phyloP scores from a whole-genome alignment of 1,140 invertebrate species.

The Drosophila kanapiae region DNA sequence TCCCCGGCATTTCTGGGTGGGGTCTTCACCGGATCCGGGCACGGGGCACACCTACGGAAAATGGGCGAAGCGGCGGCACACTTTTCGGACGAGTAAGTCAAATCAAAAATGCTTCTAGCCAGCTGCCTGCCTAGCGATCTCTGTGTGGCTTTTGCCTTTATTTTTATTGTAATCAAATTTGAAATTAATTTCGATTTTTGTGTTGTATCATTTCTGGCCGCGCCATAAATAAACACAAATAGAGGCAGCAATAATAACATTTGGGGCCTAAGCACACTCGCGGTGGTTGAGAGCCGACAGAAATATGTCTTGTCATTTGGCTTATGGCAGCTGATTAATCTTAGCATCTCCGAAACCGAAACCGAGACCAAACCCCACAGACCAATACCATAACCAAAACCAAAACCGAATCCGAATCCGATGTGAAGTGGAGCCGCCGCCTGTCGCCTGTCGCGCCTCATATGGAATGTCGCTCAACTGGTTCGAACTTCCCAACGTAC shows the following conservation, averaged over 20 bases:
- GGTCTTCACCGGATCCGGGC: slow-evolving; percentile 23
- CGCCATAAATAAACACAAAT: slow-evolving; percentile 75
- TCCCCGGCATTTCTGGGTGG: slow-evolving; percentile 62
- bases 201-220: slow-evolving; percentile 53
- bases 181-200: slow-evolving; percentile 73
- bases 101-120: slow-evolving; percentile 48
- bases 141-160: slow-evolving; percentile 54
- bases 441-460: slow-evolving; percentile 74
- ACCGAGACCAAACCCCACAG: slow-evolving; percentile 25
- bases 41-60: slow-evolving; percentile 43
- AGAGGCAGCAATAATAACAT: slow-evolving; percentile 70
- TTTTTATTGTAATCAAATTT: slow-evolving; percentile 82
- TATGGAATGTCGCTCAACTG: slow-evolving; percentile 79
- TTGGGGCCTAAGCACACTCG: slow-evolving; percentile 37
- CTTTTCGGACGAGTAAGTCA: slow-evolving; percentile 42
- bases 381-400: slow-evolving; percentile 10
- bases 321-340: slow-evolving; percentile 83
- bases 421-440: slow-evolving; percentile 37
- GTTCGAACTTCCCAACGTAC: slow-evolving; percentile 49
- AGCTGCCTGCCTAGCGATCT: slow-evolving; percentile 14
- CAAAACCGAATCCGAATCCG: slow-evolving; percentile 23
- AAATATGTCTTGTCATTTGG: slow-evolving; percentile 81
- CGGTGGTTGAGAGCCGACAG: slow-evolving; percentile 18
- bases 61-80: slow-evolving; percentile 40
- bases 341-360: slow-evolving; percentile 73